Conservation (phyloP, 2,888 invertebrate genomes). For the Parnassius mnemosyne region DNA sequence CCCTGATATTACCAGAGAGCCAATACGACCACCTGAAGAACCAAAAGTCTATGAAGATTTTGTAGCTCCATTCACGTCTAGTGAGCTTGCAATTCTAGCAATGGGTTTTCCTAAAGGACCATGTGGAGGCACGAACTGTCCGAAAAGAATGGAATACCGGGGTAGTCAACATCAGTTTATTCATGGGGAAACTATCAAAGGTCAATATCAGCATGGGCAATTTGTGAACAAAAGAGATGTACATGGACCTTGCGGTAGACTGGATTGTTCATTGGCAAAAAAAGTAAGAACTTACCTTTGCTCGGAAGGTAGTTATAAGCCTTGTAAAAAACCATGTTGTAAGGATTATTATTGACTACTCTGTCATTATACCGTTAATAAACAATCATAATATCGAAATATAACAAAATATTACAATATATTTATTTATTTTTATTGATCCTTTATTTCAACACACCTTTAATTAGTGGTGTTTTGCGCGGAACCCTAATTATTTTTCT, state of each 20-base stretch:
- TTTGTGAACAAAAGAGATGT: constrained; percentile 73
- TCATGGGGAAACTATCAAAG: constrained; percentile 60
- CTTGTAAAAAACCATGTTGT: constrained; percentile 67
- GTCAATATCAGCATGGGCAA: constrained; percentile 66
- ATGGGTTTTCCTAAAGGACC: constrained; percentile 77
- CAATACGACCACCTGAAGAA: constrained; percentile 55
- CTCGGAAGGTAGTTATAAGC: constrained; percentile 64
- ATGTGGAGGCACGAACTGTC: constrained; percentile 74
- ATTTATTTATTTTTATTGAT: too few species aligned
- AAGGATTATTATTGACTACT: constrained; percentile 58
- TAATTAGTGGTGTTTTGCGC: too few species aligned
- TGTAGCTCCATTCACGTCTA: constrained; percentile 63
- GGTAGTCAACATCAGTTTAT: constrained; percentile 73
- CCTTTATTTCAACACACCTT: too few species aligned
- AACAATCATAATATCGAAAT: too few species aligned
- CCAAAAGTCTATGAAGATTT: constrained; percentile 58
- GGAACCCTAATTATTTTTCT: too few species aligned
- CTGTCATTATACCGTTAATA: background rate
- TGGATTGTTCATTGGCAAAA: constrained; percentile 72
- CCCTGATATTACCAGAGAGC: constrained; percentile 65
- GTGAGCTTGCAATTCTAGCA: constrained; percentile 66
- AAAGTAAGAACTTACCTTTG: constrained; percentile 63
- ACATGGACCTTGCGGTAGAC: constrained; percentile 71
- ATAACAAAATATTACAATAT: too few species aligned
- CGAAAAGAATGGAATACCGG: constrained; percentile 68